phyloP scores from a whole-genome alignment of 2,797 vertebrate species.

The Argya squamiceps region DNA sequence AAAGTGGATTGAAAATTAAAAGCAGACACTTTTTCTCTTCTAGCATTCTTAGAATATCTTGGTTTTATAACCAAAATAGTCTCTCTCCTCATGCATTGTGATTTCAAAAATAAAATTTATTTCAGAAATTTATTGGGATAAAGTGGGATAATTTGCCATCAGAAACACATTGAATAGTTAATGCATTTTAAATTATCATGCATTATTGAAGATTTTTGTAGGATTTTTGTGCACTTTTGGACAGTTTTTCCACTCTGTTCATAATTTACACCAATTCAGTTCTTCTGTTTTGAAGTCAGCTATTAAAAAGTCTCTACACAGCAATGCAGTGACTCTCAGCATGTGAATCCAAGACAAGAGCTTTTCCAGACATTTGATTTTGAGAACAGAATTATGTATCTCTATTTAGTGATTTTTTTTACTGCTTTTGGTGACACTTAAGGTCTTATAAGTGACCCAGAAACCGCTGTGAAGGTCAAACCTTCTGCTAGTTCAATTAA shows the following conservation, averaged over 20 bases:
- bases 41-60: neutral
- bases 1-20: neutral
- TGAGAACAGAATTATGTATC: neutral
- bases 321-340: neutral
- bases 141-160: neutral
- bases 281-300: neutral
- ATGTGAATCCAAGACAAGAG: neutral
- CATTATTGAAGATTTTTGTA: neutral
- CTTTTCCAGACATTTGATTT: neutral
- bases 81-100: fast-evolving
- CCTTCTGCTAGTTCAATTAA: neutral
- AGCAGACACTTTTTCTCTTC: neutral
- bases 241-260: neutral
- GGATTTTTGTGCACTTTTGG: neutral
- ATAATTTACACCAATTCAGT: neutral
- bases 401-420: neutral
- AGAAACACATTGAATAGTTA: neutral
- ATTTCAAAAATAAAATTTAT: neutral
- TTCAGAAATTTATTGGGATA: neutral
- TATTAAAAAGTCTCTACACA: neutral
- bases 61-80: neutral
- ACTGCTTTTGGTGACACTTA: neutral
- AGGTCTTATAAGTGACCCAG: neutral
- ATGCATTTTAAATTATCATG: neutral
- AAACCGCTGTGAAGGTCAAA: neutral